Percentiles rank a stretch among this genome's conserved stretches.
Conservation (phyloP, 2,113 vertebrate species). For the Neomonachus schauinslandi region DNA sequence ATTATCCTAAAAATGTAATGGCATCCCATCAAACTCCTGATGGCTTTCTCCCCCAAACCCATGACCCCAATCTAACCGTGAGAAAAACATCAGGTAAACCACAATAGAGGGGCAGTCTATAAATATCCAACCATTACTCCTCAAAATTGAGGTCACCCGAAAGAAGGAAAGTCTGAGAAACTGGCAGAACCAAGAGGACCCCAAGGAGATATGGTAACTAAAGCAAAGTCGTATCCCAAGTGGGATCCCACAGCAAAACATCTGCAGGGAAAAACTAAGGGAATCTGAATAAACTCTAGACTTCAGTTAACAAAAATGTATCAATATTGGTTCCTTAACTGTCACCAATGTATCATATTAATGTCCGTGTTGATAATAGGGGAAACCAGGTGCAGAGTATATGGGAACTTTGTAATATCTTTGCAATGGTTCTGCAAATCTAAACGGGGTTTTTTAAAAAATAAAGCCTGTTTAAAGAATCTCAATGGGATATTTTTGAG, state of each 20-base stretch:
- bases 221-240: too few relatives aligned
- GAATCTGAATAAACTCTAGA: background rate
- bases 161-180: background rate
- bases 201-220: background rate
- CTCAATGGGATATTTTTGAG: background rate
- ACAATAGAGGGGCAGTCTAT: rapidly evolving
- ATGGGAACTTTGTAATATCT: background rate
- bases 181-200: background rate
- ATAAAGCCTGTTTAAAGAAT: background rate
- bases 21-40: background rate
- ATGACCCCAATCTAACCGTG: background rate
- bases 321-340: background rate
- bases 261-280: background rate
- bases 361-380: too few relatives aligned
- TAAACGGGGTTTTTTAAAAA: background rate
- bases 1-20: background rate
- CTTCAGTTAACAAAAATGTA: background rate
- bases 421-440: background rate
- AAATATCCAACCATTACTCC: background rate
- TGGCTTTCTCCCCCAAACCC: background rate
- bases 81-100: background rate
- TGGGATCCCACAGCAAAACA: background rate
- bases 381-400: background rate
- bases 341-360: background rate
- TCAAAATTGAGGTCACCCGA: background rate